A percentile compares a stretch with the other conserved stretches of the same genome.
phyloP scores from a whole-genome alignment of 2,888 invertebrate species.

The Acanthosepion pharaonis region DNA sequence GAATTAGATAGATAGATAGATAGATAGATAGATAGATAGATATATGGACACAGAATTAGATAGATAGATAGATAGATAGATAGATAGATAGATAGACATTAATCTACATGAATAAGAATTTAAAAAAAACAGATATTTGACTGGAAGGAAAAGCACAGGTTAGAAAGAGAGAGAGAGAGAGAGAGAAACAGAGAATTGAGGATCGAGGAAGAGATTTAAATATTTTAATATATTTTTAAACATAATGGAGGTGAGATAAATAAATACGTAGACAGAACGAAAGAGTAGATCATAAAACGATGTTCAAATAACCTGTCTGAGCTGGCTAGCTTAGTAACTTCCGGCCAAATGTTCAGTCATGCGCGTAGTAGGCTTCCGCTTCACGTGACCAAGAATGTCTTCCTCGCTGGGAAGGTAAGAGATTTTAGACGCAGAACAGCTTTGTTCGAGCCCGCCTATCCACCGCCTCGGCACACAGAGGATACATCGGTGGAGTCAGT shows the following conservation, averaged over 20 bases:
- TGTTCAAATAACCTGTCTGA: background rate
- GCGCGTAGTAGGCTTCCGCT: background rate
- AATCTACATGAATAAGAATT: background rate
- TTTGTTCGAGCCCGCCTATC: background rate
- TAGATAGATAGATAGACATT: too few species aligned
- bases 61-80: too few species aligned
- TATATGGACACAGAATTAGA: too few species aligned
- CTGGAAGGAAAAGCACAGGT: background rate
- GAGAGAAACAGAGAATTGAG: background rate
- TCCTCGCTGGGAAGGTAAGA: background rate
- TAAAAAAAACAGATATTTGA: background rate
- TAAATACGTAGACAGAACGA: background rate
- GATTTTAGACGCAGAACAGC: background rate
- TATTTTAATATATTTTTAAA: background rate
- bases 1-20: too few species aligned
- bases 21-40: too few species aligned
- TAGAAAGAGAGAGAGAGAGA: background rate
- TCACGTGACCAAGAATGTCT: slow-evolving; percentile 2
- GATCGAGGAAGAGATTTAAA: background rate
- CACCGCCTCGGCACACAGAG: background rate
- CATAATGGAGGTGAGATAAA: background rate
- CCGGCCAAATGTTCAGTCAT: background rate
- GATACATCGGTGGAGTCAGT: background rate
- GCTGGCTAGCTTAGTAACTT: background rate
- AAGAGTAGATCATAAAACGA: background rate